phyloP scores from a whole-genome alignment of 2,113 vertebrate genomes.

The Bos indicus region DNA sequence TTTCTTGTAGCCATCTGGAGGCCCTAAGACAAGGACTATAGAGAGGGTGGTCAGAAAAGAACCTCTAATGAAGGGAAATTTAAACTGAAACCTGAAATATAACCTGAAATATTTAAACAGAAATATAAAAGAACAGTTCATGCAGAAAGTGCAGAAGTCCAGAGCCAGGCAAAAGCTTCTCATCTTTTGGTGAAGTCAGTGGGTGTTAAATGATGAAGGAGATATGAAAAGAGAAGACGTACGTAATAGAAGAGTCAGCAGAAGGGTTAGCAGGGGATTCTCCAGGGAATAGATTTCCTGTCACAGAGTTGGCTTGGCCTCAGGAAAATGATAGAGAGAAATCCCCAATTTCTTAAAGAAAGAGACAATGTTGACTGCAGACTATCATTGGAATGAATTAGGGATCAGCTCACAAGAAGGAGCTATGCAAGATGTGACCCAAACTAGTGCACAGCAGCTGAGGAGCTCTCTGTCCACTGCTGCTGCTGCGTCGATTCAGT shows the following conservation, averaged over 20 bases:
- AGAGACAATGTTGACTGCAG: not conserved
- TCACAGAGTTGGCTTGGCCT: not conserved
- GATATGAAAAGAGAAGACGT: not conserved
- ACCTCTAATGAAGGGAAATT: not conserved
- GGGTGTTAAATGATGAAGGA: not conserved
- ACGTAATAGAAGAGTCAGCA: not conserved
- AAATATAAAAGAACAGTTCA: not conserved
- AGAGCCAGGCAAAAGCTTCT: not conserved
- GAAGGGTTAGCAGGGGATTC: not conserved
- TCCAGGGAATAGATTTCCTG: not conserved
- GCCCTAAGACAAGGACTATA: not conserved
- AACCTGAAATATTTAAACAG: too few species aligned
- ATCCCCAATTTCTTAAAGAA: not conserved
- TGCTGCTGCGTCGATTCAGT: too few species aligned
- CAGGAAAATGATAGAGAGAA: not conserved
- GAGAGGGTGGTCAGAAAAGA: not conserved
- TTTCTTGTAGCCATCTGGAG: not conserved
- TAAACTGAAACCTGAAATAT: not conserved
- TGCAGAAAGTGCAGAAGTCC: not conserved
- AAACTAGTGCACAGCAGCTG: not conserved
- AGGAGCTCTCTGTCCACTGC: not conserved
- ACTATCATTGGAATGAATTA: not conserved
- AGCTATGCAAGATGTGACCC: not conserved
- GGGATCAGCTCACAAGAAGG: not conserved
- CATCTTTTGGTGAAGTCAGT: not conserved